Base-by-base conservation (phyloP, 2,888 invertebrate genomes). In the Xanthorhoe designata region DNA sequence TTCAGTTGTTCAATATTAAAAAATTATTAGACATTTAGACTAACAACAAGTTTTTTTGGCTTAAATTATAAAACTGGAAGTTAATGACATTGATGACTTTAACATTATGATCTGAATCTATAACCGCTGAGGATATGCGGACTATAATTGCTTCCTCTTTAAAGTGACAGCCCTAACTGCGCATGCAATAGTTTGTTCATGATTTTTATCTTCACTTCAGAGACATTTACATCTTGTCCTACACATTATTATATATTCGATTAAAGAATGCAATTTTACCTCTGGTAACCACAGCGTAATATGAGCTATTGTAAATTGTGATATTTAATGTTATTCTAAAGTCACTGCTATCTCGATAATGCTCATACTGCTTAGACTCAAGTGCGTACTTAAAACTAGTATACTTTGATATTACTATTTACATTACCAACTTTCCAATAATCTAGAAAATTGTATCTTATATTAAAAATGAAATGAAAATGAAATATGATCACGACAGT, bases 171-270 rank as follows among this genome's bases (percentile, higher is more conserved):
- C 56, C 63, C 57, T 58, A 49, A 15, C 9, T 47, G 38, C 49
- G 38, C 19, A 38, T 61, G 50, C 49, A 13, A 4, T 17, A 18
- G 51, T 38, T 58, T 1, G 15, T 47, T 53, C 19, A 10, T 42
- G 54, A 19, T 53, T 64, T 66, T 64, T 62, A 66, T 49, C 59
- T 59, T 24, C 56, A 49, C 66, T 24, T 29, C 47, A 38, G 57
- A 69, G 53, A 62, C 67, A 45, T 68, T 63, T 47, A 69, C 60
- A 60, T 69, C 56, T 57, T 66, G 66, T 68, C 57, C 50, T 66
- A 64, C 69, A 58, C 56, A 24, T 59, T 65, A 61, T 53, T 64
- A 55, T n/a, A 61, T 52, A 58, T 57, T 32, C 50, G 51, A 60
- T 61, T 59, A 55, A 53, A 50, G 32, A 60, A 45, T 42, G n/a